A percentile compares a stretch with the other conserved stretches of the same genome.
phyloP scores from a whole-genome alignment of 2,797 vertebrate species.

The Lagodon rhomboides region DNA sequence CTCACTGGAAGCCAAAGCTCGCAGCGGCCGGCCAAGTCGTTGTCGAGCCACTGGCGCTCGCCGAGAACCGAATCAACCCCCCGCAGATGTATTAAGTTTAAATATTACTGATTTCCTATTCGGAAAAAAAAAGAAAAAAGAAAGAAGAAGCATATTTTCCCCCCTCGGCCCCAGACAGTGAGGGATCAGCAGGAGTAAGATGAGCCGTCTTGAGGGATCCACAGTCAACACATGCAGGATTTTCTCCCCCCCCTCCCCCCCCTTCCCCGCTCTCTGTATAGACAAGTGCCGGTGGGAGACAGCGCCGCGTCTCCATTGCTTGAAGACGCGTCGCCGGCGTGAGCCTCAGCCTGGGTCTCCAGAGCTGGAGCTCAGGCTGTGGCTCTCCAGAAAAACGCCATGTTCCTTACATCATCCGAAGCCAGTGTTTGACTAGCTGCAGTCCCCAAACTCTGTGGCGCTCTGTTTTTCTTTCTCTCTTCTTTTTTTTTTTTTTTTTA shows the following conservation, averaged over 20 bases:
- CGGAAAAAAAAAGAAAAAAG: background rate
- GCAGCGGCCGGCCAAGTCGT: constrained; percentile 53
- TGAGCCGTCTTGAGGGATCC: constrained; percentile 63
- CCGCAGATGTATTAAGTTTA: constrained; percentile 48
- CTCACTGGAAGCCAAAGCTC: constrained; percentile 27
- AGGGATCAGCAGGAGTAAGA: constrained; percentile 58
- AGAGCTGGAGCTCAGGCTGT: constrained; percentile 44
- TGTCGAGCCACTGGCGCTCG: constrained; percentile 28
- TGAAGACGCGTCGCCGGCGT: constrained; percentile 39
- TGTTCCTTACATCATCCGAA: constrained; percentile 72
- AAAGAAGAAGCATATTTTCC: constrained; percentile 22
- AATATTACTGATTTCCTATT: constrained; percentile 40
- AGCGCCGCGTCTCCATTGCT: constrained; percentile 44
- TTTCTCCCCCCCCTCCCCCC: constrained; percentile 44
- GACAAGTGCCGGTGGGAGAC: constrained; percentile 52
- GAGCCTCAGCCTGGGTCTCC: constrained; percentile 46
- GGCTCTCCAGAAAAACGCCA: constrained; percentile 55
- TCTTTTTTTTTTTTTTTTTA: constrained; percentile 24
- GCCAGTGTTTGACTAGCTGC: constrained; percentile 77
- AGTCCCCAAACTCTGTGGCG: constrained; percentile 69
- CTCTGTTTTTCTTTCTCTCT: constrained; percentile 37
- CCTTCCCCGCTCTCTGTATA: constrained; percentile 29
- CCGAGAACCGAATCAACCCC: constrained; percentile 56
- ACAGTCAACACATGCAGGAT: constrained; percentile 52
- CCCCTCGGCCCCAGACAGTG: constrained; percentile 20